Evolutionary conservation across 2,888 invertebrate genomes (phyloP), one percentile per base, ranked within the genome.

Genomic region (Ellobium chinense): DNA sequence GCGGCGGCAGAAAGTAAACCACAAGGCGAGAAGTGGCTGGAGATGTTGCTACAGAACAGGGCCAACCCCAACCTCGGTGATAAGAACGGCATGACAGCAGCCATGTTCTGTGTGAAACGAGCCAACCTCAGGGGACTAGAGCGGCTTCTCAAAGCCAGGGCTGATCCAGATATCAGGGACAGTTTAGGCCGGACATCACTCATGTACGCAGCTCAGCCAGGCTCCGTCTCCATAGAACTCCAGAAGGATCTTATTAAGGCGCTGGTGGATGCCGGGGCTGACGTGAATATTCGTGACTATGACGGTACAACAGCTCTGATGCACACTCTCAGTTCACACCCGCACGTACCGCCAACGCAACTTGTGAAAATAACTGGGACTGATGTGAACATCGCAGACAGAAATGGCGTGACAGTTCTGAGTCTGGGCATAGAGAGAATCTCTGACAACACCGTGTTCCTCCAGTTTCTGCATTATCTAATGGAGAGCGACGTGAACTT

Each of bases 401-500:
- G 58, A 37, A 37, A n/a, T 18, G 72, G 72, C 7, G 1, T 37
- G 37, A 72, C 58, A 9, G 34, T 72, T 24, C 24, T 72, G 27
- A 58, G 36, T 36, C 12, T 72, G 18, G 58, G 36, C 2, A 14
- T 72, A 1, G 58, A 21, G 24, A 58, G 18, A 27, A 60, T 72
- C 36, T 24, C 58, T 1, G 58, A 72, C 60, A 72, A 60, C 7
- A n/a, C 18, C 5, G 60, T 27, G 14, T 72, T 72, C 27, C 36
- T 72, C 36, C 54, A 72, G 36, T 72, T 58, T 72, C 72, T 72
- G 2, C 56, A 72, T 27, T 56, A 72, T n/a, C 72, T 72, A 14
- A 14, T 72, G 1, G 60, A 72, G 14, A 72, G 36, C 37, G 72
- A 72, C 9, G 72, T 60, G 0, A 72, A 72, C 18, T 56, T 72